Evolutionary conservation across 2,888 invertebrate genomes (phyloP).

Genomic region (Schrankia costaestrigalis): DNA sequence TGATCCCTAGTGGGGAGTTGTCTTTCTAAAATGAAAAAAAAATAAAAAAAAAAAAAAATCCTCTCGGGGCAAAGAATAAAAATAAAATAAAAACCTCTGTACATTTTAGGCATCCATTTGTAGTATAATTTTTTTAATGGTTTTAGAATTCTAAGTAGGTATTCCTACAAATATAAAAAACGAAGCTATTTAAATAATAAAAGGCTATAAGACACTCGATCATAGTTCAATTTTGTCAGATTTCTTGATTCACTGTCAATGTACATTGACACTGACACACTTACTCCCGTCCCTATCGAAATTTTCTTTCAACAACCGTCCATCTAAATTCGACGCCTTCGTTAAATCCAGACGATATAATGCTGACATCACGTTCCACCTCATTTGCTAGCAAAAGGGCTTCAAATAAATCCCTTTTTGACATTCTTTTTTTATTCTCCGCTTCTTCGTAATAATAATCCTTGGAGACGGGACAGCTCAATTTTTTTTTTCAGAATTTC

Average conservation of each 20-base stretch:
- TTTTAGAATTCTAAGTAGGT: no score
- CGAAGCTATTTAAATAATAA: conserved; percentile 20
- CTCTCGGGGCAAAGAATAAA: no score
- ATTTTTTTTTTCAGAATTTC: conserved; percentile 37
- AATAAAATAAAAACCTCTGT: no score
- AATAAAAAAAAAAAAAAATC: no score
- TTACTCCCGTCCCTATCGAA: conserved; percentile 18
- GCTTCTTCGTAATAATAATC: conserved; percentile 42
- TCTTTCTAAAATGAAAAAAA: no score
- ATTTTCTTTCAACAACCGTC: conserved; percentile 24
- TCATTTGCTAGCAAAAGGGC: conserved; percentile 57
- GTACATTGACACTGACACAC: no score
- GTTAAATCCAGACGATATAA: conserved; percentile 39
- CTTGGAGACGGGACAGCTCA: conserved; percentile 32
- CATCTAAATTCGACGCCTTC: conserved; percentile 33
- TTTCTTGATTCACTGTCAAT: conserved; percentile 12
- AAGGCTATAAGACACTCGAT: conserved; percentile 17
- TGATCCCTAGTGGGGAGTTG: no score
- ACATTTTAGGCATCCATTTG: no score
- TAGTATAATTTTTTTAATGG: no score
- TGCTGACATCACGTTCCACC: conserved; percentile 52
- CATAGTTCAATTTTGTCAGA: conserved; percentile 16
- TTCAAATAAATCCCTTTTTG: conserved; percentile 54
- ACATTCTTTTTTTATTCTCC: conserved; percentile 49
- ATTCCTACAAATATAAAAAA: neutral